Percentiles rank a stretch among this genome's conserved stretches.
phyloP scores from a whole-genome alignment of 1,140 invertebrate species.

The Frieseomelitta varia region DNA sequence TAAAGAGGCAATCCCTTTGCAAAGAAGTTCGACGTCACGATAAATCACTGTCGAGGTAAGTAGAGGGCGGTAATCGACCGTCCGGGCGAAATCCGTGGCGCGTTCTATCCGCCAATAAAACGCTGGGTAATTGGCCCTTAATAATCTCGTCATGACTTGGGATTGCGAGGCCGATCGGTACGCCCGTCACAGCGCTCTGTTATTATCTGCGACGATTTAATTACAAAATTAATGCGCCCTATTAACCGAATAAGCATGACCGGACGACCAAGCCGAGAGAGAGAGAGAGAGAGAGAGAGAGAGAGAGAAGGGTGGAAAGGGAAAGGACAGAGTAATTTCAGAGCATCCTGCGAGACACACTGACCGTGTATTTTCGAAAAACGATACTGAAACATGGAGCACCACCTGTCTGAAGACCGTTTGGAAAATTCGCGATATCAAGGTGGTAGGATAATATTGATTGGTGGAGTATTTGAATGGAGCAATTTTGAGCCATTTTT shows the following conservation, averaged over 20 bases:
- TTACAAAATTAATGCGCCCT: slow-evolving; percentile 79
- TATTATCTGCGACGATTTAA: slow-evolving; percentile 80
- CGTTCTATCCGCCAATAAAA: slow-evolving; percentile 74
- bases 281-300: background rate
- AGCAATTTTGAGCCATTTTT: too few species aligned
- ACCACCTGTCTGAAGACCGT: background rate
- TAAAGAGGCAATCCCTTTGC: slow-evolving; percentile 63
- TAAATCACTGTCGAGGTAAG: slow-evolving; percentile 78
- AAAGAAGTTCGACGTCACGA: slow-evolving; percentile 48
- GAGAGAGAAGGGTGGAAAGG: background rate
- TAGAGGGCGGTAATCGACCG: slow-evolving; percentile 73
- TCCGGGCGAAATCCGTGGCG: slow-evolving; percentile 52
- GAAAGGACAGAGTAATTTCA: slow-evolving; percentile 37
- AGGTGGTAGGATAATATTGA: background rate
- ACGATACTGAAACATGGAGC: background rate
- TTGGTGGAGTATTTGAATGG: too few species aligned
- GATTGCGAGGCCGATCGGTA: slow-evolving; percentile 70
- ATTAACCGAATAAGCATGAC: slow-evolving; percentile 66
- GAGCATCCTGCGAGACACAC: slow-evolving; percentile 11
- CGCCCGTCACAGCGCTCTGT: slow-evolving; percentile 69
- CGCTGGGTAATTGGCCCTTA: slow-evolving; percentile 77
- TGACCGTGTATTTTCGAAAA: slow-evolving; percentile 18
- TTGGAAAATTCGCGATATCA: background rate
- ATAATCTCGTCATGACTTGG: slow-evolving; percentile 81
- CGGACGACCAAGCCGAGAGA: background rate